Evolutionary conservation across 2,888 invertebrate species (phyloP).

Genomic region (Acheta domesticus): DNA sequence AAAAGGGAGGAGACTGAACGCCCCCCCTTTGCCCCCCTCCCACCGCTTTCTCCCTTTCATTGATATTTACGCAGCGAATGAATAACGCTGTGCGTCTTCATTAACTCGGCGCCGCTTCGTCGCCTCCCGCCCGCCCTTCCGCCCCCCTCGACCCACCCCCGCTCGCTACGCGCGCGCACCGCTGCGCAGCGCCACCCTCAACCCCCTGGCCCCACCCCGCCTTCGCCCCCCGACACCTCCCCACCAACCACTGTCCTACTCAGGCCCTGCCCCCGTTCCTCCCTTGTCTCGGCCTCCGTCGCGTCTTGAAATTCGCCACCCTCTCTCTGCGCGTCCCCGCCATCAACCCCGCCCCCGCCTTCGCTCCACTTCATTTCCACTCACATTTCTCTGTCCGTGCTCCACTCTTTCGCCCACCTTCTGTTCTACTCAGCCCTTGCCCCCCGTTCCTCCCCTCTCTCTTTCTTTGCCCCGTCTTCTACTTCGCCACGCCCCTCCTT

Average conservation of each 20-base stretch:
- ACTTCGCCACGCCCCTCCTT: too few species aligned
- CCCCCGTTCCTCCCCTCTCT: not conserved
- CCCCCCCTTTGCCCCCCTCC: not conserved
- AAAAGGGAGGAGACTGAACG: not conserved
- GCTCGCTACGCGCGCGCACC: not conserved
- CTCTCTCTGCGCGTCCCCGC: not conserved
- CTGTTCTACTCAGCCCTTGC: not conserved
- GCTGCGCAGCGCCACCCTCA: not conserved
- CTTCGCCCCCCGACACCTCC: not conserved
- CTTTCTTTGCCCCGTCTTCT: not conserved
- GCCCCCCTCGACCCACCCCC: not conserved
- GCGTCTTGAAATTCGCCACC: not conserved
- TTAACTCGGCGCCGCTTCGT: not conserved
- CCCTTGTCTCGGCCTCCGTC: too few species aligned
- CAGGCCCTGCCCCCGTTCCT: too few species aligned
- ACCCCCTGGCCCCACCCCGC: not conserved
- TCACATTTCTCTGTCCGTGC: not conserved
- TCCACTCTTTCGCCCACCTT: not conserved
- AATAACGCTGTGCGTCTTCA: slow-evolving; percentile 11
- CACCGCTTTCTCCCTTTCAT: not conserved
- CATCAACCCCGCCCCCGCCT: not conserved
- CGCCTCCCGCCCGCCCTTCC: not conserved
- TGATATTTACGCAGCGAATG: slow-evolving; percentile 7
- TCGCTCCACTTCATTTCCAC: not conserved
- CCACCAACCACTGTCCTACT: not conserved